phyloP scores from a whole-genome alignment of 2,113 vertebrate genomes.

The Dermatemys mawii region DNA sequence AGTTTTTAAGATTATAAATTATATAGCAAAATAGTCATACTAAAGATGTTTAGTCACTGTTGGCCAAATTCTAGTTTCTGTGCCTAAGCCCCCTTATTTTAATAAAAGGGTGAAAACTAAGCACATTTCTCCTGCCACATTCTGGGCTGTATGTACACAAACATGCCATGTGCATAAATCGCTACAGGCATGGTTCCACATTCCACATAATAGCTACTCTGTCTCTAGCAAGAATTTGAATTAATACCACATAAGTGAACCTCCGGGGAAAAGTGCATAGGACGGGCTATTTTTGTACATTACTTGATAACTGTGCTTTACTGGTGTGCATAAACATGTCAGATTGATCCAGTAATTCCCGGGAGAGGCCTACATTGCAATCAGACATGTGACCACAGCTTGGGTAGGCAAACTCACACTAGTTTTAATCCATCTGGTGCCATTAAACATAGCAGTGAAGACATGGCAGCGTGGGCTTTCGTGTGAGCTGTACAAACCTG shows the following conservation, averaged over 20 bases:
- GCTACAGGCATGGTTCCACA: not conserved
- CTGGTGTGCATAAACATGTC: not conserved
- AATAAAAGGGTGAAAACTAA: not conserved
- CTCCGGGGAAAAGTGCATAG: not conserved
- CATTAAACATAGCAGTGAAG: not conserved
- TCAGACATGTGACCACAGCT: not conserved
- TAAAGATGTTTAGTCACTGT: not conserved
- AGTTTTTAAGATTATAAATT: not conserved
- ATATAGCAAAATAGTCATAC: not conserved
- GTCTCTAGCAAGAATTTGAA: not conserved
- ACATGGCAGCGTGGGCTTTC: not conserved
- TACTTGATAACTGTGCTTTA: not conserved
- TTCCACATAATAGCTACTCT: fast-evolving
- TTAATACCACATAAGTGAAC: not conserved
- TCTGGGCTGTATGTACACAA: not conserved
- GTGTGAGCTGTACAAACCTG: not conserved
- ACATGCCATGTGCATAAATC: not conserved
- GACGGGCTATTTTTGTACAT: not conserved
- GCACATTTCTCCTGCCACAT: not conserved
- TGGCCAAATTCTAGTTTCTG: not conserved
- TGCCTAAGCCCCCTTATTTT: not conserved
- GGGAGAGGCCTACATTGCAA: no score
- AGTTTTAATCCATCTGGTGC: not conserved
- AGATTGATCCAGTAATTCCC: not conserved
- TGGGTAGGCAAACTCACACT: not conserved